Evolutionary conservation across 2,888 invertebrate genomes (phyloP).

Genomic region (Dexiosoma caninum): DNA sequence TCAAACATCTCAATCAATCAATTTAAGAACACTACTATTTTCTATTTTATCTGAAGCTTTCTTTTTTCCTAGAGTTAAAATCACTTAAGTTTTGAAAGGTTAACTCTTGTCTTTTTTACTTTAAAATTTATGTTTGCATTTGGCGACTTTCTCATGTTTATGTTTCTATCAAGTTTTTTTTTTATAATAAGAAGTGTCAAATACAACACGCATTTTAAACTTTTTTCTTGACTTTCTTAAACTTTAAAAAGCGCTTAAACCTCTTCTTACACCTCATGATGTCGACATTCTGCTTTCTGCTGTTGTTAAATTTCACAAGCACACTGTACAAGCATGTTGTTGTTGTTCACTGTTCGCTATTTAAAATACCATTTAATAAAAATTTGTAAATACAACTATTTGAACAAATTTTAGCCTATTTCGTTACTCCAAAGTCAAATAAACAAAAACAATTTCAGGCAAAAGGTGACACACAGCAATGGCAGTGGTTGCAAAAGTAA

Average conservation of each 20-base stretch:
- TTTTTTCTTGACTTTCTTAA: background rate
- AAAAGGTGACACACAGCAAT: too few species aligned
- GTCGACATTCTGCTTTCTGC: background rate
- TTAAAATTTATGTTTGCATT: background rate
- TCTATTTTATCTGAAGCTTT: background rate
- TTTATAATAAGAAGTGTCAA: slow-evolving; percentile 46
- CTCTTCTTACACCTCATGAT: background rate
- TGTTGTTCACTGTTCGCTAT: slow-evolving; percentile 7
- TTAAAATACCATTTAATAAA: slow-evolving; percentile 60
- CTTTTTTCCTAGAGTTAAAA: background rate
- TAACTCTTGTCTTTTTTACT: slow-evolving; percentile 22
- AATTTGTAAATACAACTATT: slow-evolving; percentile 65
- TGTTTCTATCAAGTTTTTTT: background rate
- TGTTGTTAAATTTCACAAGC: slow-evolving; percentile 11
- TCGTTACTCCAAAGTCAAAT: background rate
- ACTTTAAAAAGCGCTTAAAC: slow-evolving; percentile 21
- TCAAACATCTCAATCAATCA: slow-evolving; percentile 29
- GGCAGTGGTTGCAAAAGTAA: too few species aligned
- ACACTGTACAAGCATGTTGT: background rate
- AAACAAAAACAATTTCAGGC: too few species aligned
- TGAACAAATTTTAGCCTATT: slow-evolving; percentile 63
- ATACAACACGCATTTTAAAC: slow-evolving; percentile 53
- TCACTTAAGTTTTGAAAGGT: slow-evolving; percentile 12
- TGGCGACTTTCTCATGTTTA: background rate
- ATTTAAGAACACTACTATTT: background rate